Conservation (phyloP, 2,888 invertebrate genomes). For the Pristionchus japonicus region DNA sequence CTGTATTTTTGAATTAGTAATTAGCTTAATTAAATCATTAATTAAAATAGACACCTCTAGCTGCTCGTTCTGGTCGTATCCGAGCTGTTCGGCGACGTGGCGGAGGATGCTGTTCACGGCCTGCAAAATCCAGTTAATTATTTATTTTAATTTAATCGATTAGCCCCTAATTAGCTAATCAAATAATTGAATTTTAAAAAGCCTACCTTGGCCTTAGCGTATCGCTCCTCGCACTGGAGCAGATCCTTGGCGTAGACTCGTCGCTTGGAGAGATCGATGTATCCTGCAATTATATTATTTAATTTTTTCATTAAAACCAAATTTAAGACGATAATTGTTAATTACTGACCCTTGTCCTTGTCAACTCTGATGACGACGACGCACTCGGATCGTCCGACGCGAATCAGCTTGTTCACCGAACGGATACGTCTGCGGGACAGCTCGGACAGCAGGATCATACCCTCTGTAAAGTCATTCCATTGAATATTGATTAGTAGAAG, state of each 20-base stretch:
- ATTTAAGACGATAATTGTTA: no score
- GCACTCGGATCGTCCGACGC: conserved; percentile 98
- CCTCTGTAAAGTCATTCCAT: conserved; percentile 71
- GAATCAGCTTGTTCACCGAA: conserved; percentile 98
- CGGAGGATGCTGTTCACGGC: conserved; percentile 92
- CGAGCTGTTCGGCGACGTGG: conserved; percentile 94
- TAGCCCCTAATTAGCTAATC: no score
- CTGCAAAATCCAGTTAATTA: no score
- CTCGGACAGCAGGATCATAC: conserved; percentile 98
- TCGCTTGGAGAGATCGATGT: conserved; percentile 98
- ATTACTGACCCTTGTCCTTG: conserved; percentile 97
- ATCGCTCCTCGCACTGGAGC: conserved; percentile 97
- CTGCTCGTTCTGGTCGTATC: conserved; percentile 91
- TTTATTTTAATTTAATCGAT: no score
- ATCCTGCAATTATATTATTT: no score
- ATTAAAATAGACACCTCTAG: conserved; percentile 83
- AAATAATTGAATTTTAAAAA: no score
- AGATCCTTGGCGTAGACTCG: conserved; percentile 98
- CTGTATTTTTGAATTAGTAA: background rate
- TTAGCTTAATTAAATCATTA: background rate
- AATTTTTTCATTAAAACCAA: no score
- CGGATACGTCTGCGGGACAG: conserved; percentile 97
- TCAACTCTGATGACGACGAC: conserved; percentile 99
- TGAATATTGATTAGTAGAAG: no score
- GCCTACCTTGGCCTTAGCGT: conserved; percentile 85